Conservation (phyloP, 1,140 invertebrate species). For the Drosophila simulans region DNA sequence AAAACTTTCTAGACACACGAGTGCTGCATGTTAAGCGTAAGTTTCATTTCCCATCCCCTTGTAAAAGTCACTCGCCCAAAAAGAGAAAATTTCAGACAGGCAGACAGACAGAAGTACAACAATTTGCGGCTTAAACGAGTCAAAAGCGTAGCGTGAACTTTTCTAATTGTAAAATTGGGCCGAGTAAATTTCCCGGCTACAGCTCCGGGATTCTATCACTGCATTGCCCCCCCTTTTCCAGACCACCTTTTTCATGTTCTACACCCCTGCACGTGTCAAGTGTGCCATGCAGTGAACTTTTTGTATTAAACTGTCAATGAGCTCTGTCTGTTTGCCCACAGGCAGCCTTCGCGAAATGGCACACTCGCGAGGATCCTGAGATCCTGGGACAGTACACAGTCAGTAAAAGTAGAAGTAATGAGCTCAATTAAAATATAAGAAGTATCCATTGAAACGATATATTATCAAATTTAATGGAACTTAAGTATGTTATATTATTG, state of each 20-base stretch:
- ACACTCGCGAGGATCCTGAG: conserved; percentile 5
- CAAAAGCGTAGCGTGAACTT: conserved; percentile 45
- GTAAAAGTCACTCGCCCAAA: conserved; percentile 8
- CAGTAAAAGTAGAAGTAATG: background rate
- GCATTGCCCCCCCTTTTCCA: background rate
- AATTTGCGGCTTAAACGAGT: conserved; percentile 47
- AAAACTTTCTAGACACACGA: conserved; percentile 58
- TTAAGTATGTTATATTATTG: too few relatives aligned
- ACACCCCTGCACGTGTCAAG: conserved; percentile 40
- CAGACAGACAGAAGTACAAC: conserved; percentile 2
- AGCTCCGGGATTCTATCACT: conserved; percentile 10
- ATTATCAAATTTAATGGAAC: too few relatives aligned
- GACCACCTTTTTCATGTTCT: too few relatives aligned
- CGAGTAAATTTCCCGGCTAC: conserved; percentile 7
- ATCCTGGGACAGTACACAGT: background rate
- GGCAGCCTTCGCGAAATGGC: conserved; percentile 12
- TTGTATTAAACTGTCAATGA: conserved; percentile 63
- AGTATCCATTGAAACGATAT: too few relatives aligned
- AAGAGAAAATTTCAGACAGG: background rate
- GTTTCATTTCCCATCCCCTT: conserved; percentile 8
- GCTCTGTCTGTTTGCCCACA: conserved; percentile 25
- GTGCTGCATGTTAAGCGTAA: conserved; percentile 52
- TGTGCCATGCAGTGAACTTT: conserved; percentile 53
- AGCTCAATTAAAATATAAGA: too few relatives aligned
- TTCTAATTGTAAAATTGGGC: conserved; percentile 62